Conservation (phyloP, 2,797 vertebrate genomes). For the Helicolenus hilgendorfi region DNA sequence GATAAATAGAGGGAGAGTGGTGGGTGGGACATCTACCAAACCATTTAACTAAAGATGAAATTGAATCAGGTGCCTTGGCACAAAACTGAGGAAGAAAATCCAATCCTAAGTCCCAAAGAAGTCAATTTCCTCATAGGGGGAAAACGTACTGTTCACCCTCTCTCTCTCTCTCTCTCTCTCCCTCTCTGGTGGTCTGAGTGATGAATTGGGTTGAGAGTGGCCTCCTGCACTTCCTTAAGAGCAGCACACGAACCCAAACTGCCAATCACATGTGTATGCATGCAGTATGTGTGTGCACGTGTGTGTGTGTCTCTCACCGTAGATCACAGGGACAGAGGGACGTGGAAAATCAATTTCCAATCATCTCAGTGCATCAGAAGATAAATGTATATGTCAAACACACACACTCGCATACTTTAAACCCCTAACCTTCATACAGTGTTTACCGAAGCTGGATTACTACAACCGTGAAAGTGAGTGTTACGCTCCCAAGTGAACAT, state of each 20-base stretch:
- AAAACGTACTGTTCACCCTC: slow-evolving; percentile 50
- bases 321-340: slow-evolving; percentile 46
- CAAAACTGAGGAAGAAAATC: slow-evolving; percentile 72
- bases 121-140: slow-evolving; percentile 65
- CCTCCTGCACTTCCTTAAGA: slow-evolving; percentile 72
- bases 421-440: background rate
- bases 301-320: slow-evolving; percentile 10
- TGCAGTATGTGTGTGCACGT: background rate
- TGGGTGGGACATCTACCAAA: slow-evolving; percentile 46
- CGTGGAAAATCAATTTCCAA: slow-evolving; percentile 61
- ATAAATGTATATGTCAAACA: slow-evolving; percentile 32
- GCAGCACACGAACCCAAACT: slow-evolving; percentile 50
- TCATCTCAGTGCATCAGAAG: slow-evolving; percentile 45
- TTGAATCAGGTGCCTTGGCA: slow-evolving; percentile 70
- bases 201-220: slow-evolving; percentile 76
- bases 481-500: slow-evolving; percentile 11
- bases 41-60: slow-evolving; percentile 68
- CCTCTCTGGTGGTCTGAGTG: slow-evolving; percentile 74
- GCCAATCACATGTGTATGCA: slow-evolving; percentile 55
- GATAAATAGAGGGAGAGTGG: slow-evolving; percentile 15
- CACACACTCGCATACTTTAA: background rate
- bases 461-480: slow-evolving; percentile 7
- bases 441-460: slow-evolving; percentile 16
- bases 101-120: slow-evolving; percentile 68
- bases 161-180: slow-evolving; percentile 22